Evolutionary conservation across 1,140 invertebrate species (phyloP).

Genomic region (Anastatus disparis): DNA sequence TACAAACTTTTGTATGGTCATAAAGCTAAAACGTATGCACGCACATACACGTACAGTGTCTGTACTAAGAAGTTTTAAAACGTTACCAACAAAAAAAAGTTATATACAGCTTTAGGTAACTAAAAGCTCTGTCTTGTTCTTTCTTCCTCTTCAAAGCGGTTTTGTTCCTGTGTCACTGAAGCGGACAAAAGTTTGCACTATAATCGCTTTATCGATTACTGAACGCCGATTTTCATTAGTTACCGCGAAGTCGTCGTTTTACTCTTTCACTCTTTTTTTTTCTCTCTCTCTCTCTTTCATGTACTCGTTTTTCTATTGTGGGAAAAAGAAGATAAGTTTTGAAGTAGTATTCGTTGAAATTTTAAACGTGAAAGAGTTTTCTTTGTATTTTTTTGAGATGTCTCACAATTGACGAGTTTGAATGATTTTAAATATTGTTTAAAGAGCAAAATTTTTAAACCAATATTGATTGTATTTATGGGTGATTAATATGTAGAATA

Average conservation of each 20-base stretch:
- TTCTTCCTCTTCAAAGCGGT: too few species aligned
- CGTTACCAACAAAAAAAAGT: neutral
- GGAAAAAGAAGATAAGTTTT: neutral
- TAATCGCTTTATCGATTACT: constrained; percentile 43
- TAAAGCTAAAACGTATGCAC: too few species aligned
- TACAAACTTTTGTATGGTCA: too few species aligned
- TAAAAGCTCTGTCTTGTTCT: constrained; percentile 7
- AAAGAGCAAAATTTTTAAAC: too few species aligned
- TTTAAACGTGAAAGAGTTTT: too few species aligned
- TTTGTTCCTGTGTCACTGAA: constrained; percentile 17
- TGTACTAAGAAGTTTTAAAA: constrained; percentile 1
- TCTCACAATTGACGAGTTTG: too few species aligned
- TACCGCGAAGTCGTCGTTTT: neutral
- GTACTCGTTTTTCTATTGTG: too few species aligned
- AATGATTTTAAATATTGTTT: too few species aligned
- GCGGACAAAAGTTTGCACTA: too few species aligned
- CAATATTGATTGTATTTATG: too few species aligned
- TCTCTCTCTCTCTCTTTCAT: neutral
- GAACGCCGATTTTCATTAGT: constrained; percentile 43
- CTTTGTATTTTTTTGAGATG: too few species aligned
- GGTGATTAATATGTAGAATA: too few species aligned
- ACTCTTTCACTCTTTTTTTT: neutral
- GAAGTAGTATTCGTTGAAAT: neutral
- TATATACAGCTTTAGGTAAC: neutral
- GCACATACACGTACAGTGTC: neutral